Base-by-base conservation (phyloP, 2,888 invertebrate species). In the Nemapogon koenigi region DNA sequence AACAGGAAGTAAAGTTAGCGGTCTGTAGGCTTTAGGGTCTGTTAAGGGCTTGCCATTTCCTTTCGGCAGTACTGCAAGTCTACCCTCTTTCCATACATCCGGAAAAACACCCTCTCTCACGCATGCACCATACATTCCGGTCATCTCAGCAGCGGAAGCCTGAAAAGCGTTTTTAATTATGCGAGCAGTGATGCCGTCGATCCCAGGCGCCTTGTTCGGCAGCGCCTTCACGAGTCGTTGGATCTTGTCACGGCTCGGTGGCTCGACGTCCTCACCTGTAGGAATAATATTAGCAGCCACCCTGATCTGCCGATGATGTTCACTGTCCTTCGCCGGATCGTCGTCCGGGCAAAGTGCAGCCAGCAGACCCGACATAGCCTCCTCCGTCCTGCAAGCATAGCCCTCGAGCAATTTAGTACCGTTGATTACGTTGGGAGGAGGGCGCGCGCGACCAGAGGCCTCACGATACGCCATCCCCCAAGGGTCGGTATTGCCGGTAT, bases 21-120 rank as follows among this genome's bases (percentile, higher is more conserved):
- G 52, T 2, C 53, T 37, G 10, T 55, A 57, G 2, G 52, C 49
- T 30, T 48, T 50, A 0, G 51, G 50, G 10, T 52, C 51, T 1
- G 43, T 35, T 0, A 42, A 39, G 0, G 49, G 43, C 35, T 39
- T 50, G 41, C n/a, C n/a, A n/a, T n/a, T n/a, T n/a, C n/a, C n/a
- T n/a, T n/a, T n/a, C n/a, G n/a, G n/a, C n/a, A n/a, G n/a, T n/a
- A n/a, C n/a, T n/a, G n/a, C n/a, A n/a, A n/a, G n/a, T n/a, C 43
- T 4, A 7, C 28, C 28, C 6, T 27, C 28, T 13, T 27, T 26
- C 35, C 35, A 35, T 13, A 27, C n/a, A 10, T 18, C 25, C n/a
- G 37, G 37, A 11, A 38, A 38, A 3, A 38, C 25, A 7, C 38
- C 37, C 19, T 37, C 37, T 14, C 4, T 29, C 3, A 29, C 10